Evolutionary conservation across 2,797 vertebrate genomes (phyloP), one percentile per base, ranked within the genome.

Genomic region (Semaprochilodus insignis): DNA sequence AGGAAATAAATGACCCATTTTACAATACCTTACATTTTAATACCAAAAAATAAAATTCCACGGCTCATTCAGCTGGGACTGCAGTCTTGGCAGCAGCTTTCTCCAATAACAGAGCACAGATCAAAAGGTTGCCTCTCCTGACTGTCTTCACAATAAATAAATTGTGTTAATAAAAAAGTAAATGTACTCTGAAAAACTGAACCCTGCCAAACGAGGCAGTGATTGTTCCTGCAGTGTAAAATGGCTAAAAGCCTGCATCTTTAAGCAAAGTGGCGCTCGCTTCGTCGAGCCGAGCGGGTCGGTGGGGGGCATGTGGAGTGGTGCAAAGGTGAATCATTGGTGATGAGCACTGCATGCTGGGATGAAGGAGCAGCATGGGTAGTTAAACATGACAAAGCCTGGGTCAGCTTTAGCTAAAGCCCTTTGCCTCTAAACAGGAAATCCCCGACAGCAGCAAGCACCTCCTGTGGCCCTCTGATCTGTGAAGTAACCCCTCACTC

Each of bases 111-210:
- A 14, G 52, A 83, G 60, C 13, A 31, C 52, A 78, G 85, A 82
- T 85, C 84, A 86, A 69, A n/a, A 90, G 65, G 80, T 83, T 21
- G 40, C 21, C 60, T 67, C 78, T 63, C 36, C 63, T 48, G 70
- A 77, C 44, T 77, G 67, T 83, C 63, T 81, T 19, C 40, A 40
- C 70, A 55, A 88, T 86, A 88, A 84, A 91, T 86, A 87, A 85
- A 89, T 74, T 75, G 54, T 48, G 82, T 75, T 86, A 90, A 91
- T 90, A 80, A 87, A 88, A 19, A 75, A 55, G 17, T 65, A 25
- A 83, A 73, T 25, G 40, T 48, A 76, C 21, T 66, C 0, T 1
- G 85, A 85, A 82, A 76, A 88, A 67, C 66, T 31, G 52, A 71
- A 69, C 77, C 16, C 23, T 15, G 23, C 63, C 63, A 81, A 79